Evolutionary conservation across 30 jellyfish, hydroid and myxozoan genomes (phyloP).

Genomic region (Phacellophora camtschatica): DNA sequence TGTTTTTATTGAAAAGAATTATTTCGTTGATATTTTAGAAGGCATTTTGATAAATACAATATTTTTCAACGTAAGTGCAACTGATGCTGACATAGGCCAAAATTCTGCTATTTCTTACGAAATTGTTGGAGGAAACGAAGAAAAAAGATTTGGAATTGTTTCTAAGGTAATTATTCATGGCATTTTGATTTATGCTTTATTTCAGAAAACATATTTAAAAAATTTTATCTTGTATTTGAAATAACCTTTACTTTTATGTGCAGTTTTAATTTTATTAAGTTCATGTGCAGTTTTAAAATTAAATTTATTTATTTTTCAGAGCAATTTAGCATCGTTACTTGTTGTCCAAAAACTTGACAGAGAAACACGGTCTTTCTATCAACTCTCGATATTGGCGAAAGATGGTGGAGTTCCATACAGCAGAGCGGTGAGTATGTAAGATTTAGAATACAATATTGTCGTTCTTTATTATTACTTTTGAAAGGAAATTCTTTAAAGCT

Average conservation of each 20-base stretch:
- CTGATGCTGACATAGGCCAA: slow-evolving; percentile 71
- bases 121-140: slow-evolving; percentile 68
- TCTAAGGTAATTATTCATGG: no score
- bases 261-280: no score
- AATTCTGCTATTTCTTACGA: slow-evolving; percentile 41
- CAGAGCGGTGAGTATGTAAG: slow-evolving; percentile 16
- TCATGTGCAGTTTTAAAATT: no score
- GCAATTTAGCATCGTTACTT: background rate
- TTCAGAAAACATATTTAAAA: no score
- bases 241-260: no score
- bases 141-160: background rate
- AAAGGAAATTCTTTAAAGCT: no score
- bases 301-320: background rate
- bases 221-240: no score
- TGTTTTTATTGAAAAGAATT: slow-evolving; percentile 27
- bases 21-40: slow-evolving; percentile 27
- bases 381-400: slow-evolving; percentile 37
- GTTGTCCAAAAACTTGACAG: slow-evolving; percentile 32
- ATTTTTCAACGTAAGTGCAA: slow-evolving; percentile 46
- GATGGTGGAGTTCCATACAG: slow-evolving; percentile 74
- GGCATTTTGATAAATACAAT: background rate
- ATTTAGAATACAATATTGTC: background rate
- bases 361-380: slow-evolving; percentile 28
- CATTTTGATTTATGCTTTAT: no score
- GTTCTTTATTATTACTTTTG: background rate